phyloP scores from a whole-genome alignment of 2,888 invertebrate species.

The Arge pagana region DNA sequence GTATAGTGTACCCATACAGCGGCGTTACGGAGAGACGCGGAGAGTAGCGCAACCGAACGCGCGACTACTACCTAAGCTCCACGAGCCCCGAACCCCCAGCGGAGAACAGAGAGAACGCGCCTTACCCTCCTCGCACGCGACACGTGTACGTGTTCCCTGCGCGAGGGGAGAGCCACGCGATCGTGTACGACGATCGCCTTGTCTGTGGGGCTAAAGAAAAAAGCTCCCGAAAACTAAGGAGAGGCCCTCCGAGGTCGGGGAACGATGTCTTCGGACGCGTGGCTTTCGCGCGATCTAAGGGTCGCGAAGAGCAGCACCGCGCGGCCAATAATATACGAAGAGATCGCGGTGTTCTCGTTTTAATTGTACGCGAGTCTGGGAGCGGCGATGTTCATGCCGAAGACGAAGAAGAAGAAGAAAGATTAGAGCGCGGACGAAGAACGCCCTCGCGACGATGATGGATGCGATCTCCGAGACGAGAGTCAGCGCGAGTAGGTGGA shows the following conservation, averaged over 20 bases:
- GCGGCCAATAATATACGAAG: background rate
- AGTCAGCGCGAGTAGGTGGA: conserved; percentile 48
- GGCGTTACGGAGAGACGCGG: conserved; percentile 40
- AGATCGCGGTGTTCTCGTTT: background rate
- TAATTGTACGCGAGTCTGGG: background rate
- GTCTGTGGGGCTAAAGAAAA: too few species aligned
- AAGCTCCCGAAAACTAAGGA: too few species aligned
- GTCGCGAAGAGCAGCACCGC: conserved; percentile 8
- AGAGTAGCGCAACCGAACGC: too few species aligned
- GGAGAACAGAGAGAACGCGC: too few species aligned
- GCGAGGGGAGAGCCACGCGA: background rate
- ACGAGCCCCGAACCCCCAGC: too few species aligned
- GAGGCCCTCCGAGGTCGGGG: too few species aligned
- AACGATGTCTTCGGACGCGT: conserved; percentile 6
- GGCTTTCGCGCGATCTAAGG: background rate
- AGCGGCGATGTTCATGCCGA: too few species aligned
- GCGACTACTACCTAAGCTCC: too few species aligned
- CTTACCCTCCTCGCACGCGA: conserved; percentile 26
- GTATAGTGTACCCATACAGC: conserved; percentile 50
- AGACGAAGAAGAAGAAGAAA: conserved; percentile 52
- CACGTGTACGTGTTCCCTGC: conserved; percentile 25
- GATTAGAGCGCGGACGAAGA: conserved; percentile 55
- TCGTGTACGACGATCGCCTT: too few species aligned
- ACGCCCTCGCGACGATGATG: conserved; percentile 57
- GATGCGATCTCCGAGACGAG: conserved; percentile 49